Percentiles rank a stretch among this genome's conserved stretches.
Conservation (phyloP, 2,113 vertebrate species). For the Hippoglossus stenolepis region DNA sequence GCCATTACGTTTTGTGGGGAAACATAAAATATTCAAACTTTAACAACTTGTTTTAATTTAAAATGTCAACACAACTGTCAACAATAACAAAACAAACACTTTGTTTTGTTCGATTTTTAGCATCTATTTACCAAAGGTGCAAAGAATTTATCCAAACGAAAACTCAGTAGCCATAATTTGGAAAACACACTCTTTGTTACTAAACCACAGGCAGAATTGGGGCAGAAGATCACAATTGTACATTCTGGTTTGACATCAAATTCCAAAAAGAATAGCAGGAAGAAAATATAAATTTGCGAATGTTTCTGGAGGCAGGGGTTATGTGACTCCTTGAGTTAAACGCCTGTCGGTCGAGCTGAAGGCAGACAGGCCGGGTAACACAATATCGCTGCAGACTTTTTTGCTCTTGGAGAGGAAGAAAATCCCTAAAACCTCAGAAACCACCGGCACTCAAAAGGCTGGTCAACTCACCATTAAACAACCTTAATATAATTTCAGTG, state of each 20-base stretch:
- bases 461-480: constrained; percentile 43
- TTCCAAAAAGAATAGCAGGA: not conserved
- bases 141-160: not conserved
- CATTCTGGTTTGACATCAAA: not conserved
- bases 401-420: constrained; percentile 1
- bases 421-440: constrained; percentile 39
- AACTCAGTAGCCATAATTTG: not conserved
- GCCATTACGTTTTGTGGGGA: too few relatives aligned
- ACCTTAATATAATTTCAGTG: constrained; percentile 26
- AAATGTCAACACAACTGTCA: too few relatives aligned
- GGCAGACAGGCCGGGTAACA: constrained; percentile 32
- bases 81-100: too few relatives aligned
- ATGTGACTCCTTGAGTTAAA: not conserved
- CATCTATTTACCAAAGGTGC: not conserved
- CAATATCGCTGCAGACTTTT: constrained; percentile 26
- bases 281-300: not conserved
- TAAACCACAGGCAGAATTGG: not conserved
- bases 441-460: constrained; percentile 19
- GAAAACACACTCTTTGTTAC: not conserved
- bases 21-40: too few relatives aligned
- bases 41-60: too few relatives aligned
- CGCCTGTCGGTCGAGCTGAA: not conserved
- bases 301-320: not conserved
- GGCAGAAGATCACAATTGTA: not conserved
- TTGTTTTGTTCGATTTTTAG: too few relatives aligned